Base-by-base conservation (phyloP, 2,888 invertebrate species). In the Seladonia tumulorum region DNA sequence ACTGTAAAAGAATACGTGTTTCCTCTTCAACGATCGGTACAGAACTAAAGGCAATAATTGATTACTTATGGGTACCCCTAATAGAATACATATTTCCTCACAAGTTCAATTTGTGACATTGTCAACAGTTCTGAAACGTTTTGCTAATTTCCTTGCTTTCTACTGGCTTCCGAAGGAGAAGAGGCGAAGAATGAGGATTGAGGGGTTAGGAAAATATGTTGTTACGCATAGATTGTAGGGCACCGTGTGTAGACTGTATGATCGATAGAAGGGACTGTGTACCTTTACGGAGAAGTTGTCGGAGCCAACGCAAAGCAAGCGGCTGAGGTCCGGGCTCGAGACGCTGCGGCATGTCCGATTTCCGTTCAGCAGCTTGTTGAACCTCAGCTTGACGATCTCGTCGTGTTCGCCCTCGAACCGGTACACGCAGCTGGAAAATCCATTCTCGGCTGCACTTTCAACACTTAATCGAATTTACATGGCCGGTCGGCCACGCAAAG, bases 341-440 rank as follows among this genome's bases (percentile, higher is more conserved):
- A 95, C 93, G 90, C 94, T 95, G 57, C 94, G 93, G 86, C 95
- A 95, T 35, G 93, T 93, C 57, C 94, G 94, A 88, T 95, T 95
- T 39, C 95, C 95, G 88, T 95, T 97, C n/a, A 96, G 95, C 5
- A 98, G 96, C 86, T 97, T 97, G 93, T 97, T 97, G 78, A 98
- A 96, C 79, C 97, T 97, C 75, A 98, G 96, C 86, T 97, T 97
- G 74, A 98, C 97, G 74, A 97, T 96, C 94, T 98, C 98, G 74
- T 98, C 98, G 77, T 97, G 97, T 92, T 97, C 97, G 0, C 97
- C 98, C 95, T 98, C 98, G 93, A 98, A 98, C 73, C 98, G 97
- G 95, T 98, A 98, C 72, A 97, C 96, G 95, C 99, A 99, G 92
- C 97, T 97, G 96, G 76, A 92, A 93, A 87, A 91, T 85, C 87